A percentile compares a stretch with the other conserved stretches of the same genome.
These are phyloP conservation scores for Pegoplata infirma DNA, from an alignment of 2,888 invertebrate genomes.

Conservation along the genomic window DNA sequence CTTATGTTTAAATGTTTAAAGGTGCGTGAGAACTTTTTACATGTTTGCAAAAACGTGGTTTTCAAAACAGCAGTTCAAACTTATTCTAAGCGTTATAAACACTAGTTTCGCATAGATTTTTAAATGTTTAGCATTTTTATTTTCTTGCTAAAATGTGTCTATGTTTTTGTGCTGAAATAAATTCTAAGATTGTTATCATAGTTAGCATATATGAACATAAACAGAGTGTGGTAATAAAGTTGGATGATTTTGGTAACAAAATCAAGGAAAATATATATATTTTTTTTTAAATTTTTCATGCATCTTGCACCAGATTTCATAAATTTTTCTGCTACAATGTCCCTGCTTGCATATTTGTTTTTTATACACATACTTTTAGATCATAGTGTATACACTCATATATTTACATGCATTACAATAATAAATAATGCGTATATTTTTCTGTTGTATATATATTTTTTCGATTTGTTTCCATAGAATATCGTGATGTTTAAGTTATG, in stretches of 20 bases:
- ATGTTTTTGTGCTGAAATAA: constrained; percentile 68
- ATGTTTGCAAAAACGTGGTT: constrained; percentile 38
- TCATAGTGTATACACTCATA: no score
- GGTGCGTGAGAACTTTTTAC: constrained; percentile 73
- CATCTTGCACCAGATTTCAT: no score
- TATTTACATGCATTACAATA: constrained; percentile 73
- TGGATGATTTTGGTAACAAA: no score
- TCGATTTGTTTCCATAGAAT: constrained; percentile 28
- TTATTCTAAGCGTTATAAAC: constrained; percentile 13
- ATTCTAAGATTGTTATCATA: constrained; percentile 66
- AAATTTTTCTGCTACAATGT: no score
- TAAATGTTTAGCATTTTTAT: constrained; percentile 20
- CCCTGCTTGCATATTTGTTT: no score
- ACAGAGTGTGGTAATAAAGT: no score
- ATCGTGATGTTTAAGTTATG: constrained; percentile 59
- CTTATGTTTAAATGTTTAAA: constrained; percentile 63
- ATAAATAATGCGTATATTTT: constrained; percentile 74
- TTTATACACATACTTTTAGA: no score
- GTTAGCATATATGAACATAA: constrained; percentile 10
- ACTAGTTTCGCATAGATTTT: constrained; percentile 1
- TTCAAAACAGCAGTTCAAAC: not conserved
- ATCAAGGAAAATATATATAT: no score
- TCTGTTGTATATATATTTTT: constrained; percentile 14
- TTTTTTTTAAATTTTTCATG: no score
- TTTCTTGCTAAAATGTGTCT: constrained; percentile 35